These are phyloP conservation scores for Drosophila rubida DNA, from an alignment of 2,888 invertebrate genomes.

Conservation along the genomic window DNA sequence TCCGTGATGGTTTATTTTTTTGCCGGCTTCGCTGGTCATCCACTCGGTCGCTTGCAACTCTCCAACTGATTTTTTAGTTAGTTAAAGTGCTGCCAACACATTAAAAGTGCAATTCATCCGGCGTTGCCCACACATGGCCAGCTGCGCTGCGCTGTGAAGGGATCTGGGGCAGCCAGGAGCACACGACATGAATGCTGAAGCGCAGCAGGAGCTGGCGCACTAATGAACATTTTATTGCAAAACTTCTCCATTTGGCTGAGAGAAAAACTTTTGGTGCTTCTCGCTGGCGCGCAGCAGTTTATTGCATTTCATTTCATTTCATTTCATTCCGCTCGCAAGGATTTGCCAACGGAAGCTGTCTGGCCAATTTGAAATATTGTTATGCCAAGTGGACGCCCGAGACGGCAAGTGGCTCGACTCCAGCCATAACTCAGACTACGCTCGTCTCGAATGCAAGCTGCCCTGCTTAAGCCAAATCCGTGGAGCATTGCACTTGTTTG, in stretches of 20 bases:
- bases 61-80: constrained; percentile 59
- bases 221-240: constrained; percentile 83
- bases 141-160: not conserved
- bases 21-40: not conserved
- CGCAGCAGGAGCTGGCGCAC: constrained; percentile 43
- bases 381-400: constrained; percentile 51
- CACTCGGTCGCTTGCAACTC: not conserved
- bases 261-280: constrained; percentile 44
- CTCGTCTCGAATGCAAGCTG: constrained; percentile 21
- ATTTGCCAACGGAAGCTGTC: constrained; percentile 47
- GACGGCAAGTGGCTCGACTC: constrained; percentile 19
- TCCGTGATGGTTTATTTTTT: constrained; percentile 5
- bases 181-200: not conserved
- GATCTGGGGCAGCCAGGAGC: not conserved
- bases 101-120: constrained; percentile 77
- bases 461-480: constrained; percentile 45
- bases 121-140: constrained; percentile 53
- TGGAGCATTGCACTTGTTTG: constrained; percentile 61
- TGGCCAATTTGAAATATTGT: constrained; percentile 62
- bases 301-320: constrained; percentile 42
- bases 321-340: constrained; percentile 31
- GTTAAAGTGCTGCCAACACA: constrained; percentile 78
- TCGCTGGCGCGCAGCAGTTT: constrained; percentile 22
- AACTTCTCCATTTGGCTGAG: constrained; percentile 56
- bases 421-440: constrained; percentile 44